Percentiles rank a stretch among this genome's conserved stretches.
phyloP scores from a whole-genome alignment of 2,888 invertebrate species.

The Microdon myrmicae region DNA sequence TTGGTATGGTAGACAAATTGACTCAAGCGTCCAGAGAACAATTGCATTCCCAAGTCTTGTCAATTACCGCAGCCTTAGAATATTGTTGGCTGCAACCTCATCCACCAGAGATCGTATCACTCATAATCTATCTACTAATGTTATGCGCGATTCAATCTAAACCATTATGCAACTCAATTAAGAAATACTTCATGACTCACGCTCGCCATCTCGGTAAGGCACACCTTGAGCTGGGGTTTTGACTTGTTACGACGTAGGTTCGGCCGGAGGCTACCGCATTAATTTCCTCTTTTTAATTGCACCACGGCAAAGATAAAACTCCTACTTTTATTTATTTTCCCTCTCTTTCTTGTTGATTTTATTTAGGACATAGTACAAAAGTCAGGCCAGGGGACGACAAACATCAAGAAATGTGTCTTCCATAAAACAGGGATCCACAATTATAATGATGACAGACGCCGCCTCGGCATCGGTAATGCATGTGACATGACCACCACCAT shows the following conservation, averaged over 20 bases:
- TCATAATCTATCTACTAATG: no score
- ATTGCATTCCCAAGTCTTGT: no score
- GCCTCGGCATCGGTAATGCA: constrained; percentile 50
- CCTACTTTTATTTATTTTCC: no score
- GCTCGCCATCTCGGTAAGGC: constrained; percentile 19
- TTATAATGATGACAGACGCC: constrained; percentile 16
- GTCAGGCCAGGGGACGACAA: constrained; percentile 47
- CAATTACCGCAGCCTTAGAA: no score
- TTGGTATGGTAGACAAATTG: no score
- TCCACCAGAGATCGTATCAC: no score
- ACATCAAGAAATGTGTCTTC: constrained; percentile 34
- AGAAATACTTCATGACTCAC: constrained; percentile 30
- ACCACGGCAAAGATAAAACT: no score
- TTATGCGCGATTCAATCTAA: no score
- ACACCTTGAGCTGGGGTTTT: constrained; percentile 33
- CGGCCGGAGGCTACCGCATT: constrained; percentile 45
- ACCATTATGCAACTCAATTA: constrained; percentile 1
- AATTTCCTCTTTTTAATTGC: constrained; percentile 42
- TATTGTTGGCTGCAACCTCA: no score
- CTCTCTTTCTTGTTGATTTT: no score
- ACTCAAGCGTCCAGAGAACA: no score
- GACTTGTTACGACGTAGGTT: constrained; percentile 16
- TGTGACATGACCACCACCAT: constrained; percentile 45
- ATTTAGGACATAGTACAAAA: no score
- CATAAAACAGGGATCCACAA: constrained; percentile 13